These are phyloP conservation scores for Ceraclea dissimilis DNA, from an alignment of 2,888 invertebrate genomes.

Conservation along the genomic window DNA sequence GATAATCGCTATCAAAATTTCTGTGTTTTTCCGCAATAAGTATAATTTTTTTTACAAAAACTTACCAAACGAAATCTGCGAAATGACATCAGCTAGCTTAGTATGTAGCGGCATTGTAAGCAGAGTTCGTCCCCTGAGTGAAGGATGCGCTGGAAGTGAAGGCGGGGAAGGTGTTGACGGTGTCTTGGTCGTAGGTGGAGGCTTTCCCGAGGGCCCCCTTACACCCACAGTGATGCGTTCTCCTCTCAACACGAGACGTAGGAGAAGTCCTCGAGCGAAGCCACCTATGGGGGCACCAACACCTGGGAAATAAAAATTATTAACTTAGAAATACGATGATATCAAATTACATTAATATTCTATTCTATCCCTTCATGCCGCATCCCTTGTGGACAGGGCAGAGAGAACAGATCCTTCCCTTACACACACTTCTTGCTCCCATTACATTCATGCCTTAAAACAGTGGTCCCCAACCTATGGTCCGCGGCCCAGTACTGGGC, in stretches of 20 bases:
- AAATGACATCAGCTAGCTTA: constrained; percentile 65
- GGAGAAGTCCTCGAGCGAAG: constrained; percentile 77
- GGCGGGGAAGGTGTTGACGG: constrained; percentile 26
- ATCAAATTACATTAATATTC: constrained; percentile 3
- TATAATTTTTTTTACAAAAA: too few relatives aligned
- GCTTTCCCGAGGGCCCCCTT: constrained; percentile 34
- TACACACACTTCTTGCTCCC: too few relatives aligned
- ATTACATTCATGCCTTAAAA: background rate
- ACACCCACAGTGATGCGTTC: constrained; percentile 58
- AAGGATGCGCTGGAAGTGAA: constrained; percentile 31
- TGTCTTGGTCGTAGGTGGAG: constrained; percentile 25
- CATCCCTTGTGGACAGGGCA: too few relatives aligned
- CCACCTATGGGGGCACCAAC: constrained; percentile 64
- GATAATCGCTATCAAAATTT: too few relatives aligned
- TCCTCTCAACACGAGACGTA: constrained; percentile 79
- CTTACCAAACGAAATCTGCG: constrained; percentile 43
- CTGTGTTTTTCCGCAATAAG: too few relatives aligned
- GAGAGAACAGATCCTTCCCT: too few relatives aligned
- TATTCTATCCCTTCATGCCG: background rate
- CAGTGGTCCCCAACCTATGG: too few relatives aligned
- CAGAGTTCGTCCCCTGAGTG: constrained; percentile 58
- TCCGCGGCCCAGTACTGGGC: too few relatives aligned
- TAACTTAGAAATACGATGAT: background rate
- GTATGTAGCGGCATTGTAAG: constrained; percentile 68
- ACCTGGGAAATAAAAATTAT: constrained; percentile 12